Percentiles rank a stretch among this genome's conserved stretches.
phyloP scores from a whole-genome alignment of 2,888 invertebrate genomes.

The Limnephilus lunatus region DNA sequence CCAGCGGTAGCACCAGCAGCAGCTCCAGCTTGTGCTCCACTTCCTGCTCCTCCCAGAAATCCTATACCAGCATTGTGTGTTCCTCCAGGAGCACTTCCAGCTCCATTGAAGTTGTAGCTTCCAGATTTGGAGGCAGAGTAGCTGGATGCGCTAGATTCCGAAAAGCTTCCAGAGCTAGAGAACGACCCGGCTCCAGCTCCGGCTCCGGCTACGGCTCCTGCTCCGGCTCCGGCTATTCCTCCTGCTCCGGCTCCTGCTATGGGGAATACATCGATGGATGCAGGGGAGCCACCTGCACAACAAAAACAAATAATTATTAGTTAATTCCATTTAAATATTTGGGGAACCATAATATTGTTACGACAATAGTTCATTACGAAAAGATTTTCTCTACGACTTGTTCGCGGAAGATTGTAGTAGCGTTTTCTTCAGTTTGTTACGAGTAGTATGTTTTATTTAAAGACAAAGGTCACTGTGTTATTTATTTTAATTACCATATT shows the following conservation, averaged over 20 bases:
- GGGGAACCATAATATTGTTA: neutral
- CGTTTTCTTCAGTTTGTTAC: neutral
- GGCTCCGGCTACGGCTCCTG: slow-evolving; percentile 66
- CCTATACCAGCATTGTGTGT: slow-evolving; percentile 57
- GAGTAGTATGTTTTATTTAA: neutral
- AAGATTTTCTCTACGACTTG: neutral
- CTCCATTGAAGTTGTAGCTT: slow-evolving; percentile 71
- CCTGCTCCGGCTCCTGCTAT: slow-evolving; percentile 66
- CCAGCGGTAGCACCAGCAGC: neutral
- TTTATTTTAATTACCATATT: neutral
- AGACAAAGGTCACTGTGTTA: neutral
- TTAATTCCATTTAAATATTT: neutral
- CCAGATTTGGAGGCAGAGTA: slow-evolving; percentile 72
- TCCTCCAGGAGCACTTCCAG: slow-evolving; percentile 66
- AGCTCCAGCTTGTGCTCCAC: slow-evolving; percentile 26
- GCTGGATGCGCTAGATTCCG: slow-evolving; percentile 74
- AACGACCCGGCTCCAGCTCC: slow-evolving; percentile 68
- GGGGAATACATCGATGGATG: neutral
- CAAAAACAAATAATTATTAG: neutral
- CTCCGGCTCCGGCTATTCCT: slow-evolving; percentile 59
- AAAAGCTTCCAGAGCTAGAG: slow-evolving; percentile 73
- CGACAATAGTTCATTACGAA: neutral
- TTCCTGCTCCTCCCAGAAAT: slow-evolving; percentile 47
- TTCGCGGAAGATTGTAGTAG: neutral
- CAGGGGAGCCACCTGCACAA: neutral